Evolutionary conservation across 2,888 invertebrate genomes (phyloP).

Genomic region (Apamea anceps): DNA sequence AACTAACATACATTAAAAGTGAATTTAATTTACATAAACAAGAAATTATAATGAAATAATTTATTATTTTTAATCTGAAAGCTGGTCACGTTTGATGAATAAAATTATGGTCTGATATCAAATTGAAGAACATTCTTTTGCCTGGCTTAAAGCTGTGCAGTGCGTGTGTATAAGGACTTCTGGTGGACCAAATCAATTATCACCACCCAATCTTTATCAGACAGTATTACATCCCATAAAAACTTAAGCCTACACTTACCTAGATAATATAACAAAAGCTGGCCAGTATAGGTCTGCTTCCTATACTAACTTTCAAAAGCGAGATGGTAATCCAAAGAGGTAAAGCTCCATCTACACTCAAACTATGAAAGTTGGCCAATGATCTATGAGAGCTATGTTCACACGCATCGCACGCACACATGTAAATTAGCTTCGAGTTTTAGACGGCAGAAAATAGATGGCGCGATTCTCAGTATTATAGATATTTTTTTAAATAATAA

Average conservation of each 20-base stretch:
- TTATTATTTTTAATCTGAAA: conserved; percentile 17
- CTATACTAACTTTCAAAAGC: not conserved
- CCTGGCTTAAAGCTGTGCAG: not conserved
- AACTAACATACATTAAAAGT: conserved; percentile 25
- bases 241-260: no score
- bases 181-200: not conserved
- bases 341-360: conserved; percentile 61
- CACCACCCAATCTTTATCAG: not conserved
- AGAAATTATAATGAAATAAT: conserved; percentile 26
- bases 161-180: not conserved
- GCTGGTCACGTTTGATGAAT: conserved; percentile 32
- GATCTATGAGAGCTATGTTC: conserved; percentile 5
- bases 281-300: not conserved
- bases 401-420: conserved; percentile 32
- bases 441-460: conserved; percentile 44
- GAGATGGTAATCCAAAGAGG: not conserved
- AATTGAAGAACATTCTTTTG: not conserved
- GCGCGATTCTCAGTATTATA: conserved; percentile 23
- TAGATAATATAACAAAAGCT: not conserved
- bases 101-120: not conserved
- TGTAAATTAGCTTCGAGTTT: conserved; percentile 37
- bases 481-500: no score
- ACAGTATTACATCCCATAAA: not conserved
- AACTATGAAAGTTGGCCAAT: conserved; percentile 24
- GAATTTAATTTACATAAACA: conserved; percentile 38